A percentile compares a stretch with the other conserved stretches of the same genome.
Evolutionary conservation across 2,797 vertebrate species (phyloP).

Genomic region (Hozukius guyotensis): DNA sequence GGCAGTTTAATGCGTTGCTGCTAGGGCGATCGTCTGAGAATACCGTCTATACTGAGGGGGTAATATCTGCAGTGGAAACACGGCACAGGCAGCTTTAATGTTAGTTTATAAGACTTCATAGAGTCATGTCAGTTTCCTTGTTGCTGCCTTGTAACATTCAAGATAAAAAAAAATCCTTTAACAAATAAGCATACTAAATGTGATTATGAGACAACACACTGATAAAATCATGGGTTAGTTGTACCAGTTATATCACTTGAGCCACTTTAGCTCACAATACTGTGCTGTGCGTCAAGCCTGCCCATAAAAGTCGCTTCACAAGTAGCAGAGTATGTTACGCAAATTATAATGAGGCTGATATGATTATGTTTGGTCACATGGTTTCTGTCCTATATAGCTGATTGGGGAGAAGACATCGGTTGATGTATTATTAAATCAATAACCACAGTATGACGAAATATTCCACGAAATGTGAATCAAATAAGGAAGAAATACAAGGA

Average conservation of each 20-base stretch:
- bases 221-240: background rate
- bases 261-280: background rate
- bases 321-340: background rate
- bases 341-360: conserved; percentile 5
- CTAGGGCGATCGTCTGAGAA: no score
- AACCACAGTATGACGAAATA: background rate
- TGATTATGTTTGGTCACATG: conserved; percentile 34
- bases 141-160: background rate
- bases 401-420: background rate
- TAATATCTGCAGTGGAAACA: no score
- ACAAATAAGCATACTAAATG: background rate
- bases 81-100: background rate
- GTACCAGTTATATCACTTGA: background rate
- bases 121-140: background rate
- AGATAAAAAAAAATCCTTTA: no score
- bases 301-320: background rate
- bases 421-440: conserved; percentile 51
- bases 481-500: conserved; percentile 22
- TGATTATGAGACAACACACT: background rate
- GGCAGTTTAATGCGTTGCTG: no score
- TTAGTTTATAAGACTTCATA: background rate
- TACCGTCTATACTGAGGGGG: no score
- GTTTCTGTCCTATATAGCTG: background rate
- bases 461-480: conserved; percentile 13
- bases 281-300: background rate